phyloP scores from a whole-genome alignment of 2,888 invertebrate species.

The Tridacna crocea region DNA sequence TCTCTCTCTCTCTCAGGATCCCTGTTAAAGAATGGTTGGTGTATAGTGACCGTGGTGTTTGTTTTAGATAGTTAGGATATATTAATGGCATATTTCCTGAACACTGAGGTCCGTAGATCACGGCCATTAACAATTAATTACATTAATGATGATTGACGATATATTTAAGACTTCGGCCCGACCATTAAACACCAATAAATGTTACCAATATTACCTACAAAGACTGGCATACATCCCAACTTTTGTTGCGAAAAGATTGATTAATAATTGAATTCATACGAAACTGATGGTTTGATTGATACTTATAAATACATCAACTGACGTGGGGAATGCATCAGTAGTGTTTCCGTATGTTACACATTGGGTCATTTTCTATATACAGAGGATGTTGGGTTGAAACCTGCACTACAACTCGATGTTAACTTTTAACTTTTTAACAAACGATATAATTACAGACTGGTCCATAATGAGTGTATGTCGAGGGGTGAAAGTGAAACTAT shows the following conservation, averaged over 20 bases:
- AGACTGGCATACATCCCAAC: slow-evolving; percentile 27
- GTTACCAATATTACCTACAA: slow-evolving; percentile 10
- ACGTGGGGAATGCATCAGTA: slow-evolving; percentile 12
- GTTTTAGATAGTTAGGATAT: slow-evolving; percentile 8
- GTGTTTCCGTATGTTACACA: too few species aligned
- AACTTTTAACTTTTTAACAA: too few species aligned
- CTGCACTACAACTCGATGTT: too few species aligned
- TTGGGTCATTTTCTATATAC: too few species aligned
- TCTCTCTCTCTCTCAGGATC: too few species aligned
- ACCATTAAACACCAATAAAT: slow-evolving; percentile 23
- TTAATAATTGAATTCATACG: slow-evolving; percentile 64
- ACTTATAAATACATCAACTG: slow-evolving; percentile 17
- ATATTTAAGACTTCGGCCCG: slow-evolving; percentile 12
- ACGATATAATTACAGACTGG: too few species aligned
- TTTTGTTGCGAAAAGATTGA: slow-evolving; percentile 59
- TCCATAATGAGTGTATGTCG: too few species aligned
- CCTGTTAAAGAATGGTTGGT: too few species aligned
- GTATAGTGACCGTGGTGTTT: neutral
- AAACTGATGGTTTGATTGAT: slow-evolving; percentile 27
- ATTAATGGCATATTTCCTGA: slow-evolving; percentile 13
- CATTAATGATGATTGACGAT: slow-evolving; percentile 37
- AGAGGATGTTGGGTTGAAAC: too few species aligned
- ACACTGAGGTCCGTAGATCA: slow-evolving; percentile 6
- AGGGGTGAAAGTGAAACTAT: too few species aligned
- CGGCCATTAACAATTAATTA: slow-evolving; percentile 25